Base-by-base conservation (phyloP, 2,888 invertebrate genomes). In the Tupiocoris notatus region DNA sequence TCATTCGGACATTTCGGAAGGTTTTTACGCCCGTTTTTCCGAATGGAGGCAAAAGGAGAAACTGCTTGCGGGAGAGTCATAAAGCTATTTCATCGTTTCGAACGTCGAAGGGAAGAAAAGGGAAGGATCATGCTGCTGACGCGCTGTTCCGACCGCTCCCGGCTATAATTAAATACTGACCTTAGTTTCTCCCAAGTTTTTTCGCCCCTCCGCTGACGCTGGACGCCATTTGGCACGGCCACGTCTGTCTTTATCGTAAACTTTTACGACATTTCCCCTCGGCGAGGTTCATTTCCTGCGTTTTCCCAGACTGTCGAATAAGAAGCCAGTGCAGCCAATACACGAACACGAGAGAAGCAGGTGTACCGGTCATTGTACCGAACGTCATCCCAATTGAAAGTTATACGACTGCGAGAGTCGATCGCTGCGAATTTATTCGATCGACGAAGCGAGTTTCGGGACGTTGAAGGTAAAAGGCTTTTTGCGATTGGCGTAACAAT, bases 21-120 rank as follows among this genome's bases (percentile, higher is more conserved):
- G 67, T 67, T 56, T 56, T 67, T 67, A 56, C 21, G 67, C 54
- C 54, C 67, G 39, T 67, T 67, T 39, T 39, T 39, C 54, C 39
- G 67, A 21, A 67, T 54, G 67, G 67, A 18, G 20, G 54, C 17
- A 25, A 25, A 25, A 22, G 25, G 9, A 18, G 23, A 62, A 64
- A 64, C 64, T 64, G 64, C 25, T 39, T 3, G 39, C 39, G 39
- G 39, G 65, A 64, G 64, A 56, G 67, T 56, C 67, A 67, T 67
- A 67, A 67, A 67, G 67, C 67, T 67, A 67, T 67, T 67, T 67
- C 67, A 67, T 67, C 67, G 67, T 67, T 67, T 56, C 54, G 67
- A 24, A 21, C 18, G 65, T 25, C 18, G 65, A 39, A 20, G 21
- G 25, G 22, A 39, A 56, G 56, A 67, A 67, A 54, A 56, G 67